phyloP scores from a whole-genome alignment of 2,888 invertebrate genomes.

The Eutolmus rufibarbis region DNA sequence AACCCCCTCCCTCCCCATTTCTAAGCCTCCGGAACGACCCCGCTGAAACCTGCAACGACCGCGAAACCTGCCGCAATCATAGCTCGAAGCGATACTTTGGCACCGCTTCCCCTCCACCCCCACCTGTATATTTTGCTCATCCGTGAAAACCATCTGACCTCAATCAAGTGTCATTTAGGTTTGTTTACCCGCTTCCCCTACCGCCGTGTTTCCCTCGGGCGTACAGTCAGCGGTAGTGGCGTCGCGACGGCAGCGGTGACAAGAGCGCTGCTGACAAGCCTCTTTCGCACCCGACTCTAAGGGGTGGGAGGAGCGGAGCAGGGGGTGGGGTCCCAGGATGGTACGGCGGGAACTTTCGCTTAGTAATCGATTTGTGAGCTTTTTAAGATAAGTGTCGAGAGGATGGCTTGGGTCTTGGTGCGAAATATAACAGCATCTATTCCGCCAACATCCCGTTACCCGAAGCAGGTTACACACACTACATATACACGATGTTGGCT shows the following conservation, averaged over 20 bases:
- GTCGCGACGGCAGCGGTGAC: not conserved
- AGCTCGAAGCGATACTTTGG: not conserved
- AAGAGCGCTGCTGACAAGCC: not conserved
- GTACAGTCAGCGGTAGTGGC: not conserved
- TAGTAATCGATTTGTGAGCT: constrained; percentile 21
- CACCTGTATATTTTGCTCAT: not conserved
- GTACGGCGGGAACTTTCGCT: not conserved
- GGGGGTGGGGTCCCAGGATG: not conserved
- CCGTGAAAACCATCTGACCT: not conserved
- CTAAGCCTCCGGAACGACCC: not conserved
- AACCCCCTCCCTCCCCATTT: not conserved
- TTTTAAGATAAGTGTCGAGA: not conserved
- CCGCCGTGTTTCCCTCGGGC: not conserved
- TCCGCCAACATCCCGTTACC: not conserved
- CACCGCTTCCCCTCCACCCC: too few species aligned
- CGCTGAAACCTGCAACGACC: not conserved
- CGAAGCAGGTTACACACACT: not conserved
- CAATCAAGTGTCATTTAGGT: not conserved
- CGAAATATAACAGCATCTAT: not conserved
- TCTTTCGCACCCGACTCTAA: not conserved
- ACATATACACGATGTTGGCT: not conserved
- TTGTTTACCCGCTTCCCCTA: not conserved
- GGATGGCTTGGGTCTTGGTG: not conserved
- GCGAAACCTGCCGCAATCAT: not conserved
- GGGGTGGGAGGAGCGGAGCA: not conserved